Evolutionary conservation across 2,888 invertebrate genomes (phyloP), one percentile per base, ranked within the genome.

Genomic region (Rhaphigaster nebulosa): DNA sequence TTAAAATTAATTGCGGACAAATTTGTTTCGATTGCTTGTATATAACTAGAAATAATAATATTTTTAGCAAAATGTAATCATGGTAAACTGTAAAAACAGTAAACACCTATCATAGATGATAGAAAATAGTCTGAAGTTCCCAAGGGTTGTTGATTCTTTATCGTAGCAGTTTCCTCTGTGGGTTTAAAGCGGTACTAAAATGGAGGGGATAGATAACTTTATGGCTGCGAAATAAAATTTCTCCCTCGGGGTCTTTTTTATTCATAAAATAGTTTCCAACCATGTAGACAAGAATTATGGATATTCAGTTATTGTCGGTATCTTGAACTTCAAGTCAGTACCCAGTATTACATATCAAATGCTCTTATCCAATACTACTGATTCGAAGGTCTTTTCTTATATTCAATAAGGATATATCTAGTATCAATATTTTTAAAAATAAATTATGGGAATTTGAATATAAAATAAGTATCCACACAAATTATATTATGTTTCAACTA

Each of bases 121-220:
- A 76, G 70, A 38, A 76, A 76, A 76, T 20, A 38, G 70, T 38
- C 38, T 76, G 70, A 34, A 76, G 34, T 76, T 38, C 20, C 10
- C 70, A 38, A 38, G 29, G 70, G 70, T 38, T 76, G 34, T 76
- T 76, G 70, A 76, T 76, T 76, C 70, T 76, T 76, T 76, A 76
- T 76, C 38, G 70, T 18, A 38, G 70, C 70, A 76, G 70, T 76
- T 76, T 38, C 38, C 70, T 38, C 70, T 76, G 70, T 76, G 23
- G 70, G 70, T 76, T 76, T 76, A 76, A 76, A 76, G 70, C 34
- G 70, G 70, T 20, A 76, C 34, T 76, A 76, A 76, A 76, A 76
- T 38, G 34, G 38, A 76, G 23, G 29, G 70, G 34, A 34, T 34
- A 76, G 70, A 76, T 76, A 76, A 76, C 70, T 76, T 76, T 76